Conservation (phyloP, 1,140 invertebrate species). For the Manduca sexta region DNA sequence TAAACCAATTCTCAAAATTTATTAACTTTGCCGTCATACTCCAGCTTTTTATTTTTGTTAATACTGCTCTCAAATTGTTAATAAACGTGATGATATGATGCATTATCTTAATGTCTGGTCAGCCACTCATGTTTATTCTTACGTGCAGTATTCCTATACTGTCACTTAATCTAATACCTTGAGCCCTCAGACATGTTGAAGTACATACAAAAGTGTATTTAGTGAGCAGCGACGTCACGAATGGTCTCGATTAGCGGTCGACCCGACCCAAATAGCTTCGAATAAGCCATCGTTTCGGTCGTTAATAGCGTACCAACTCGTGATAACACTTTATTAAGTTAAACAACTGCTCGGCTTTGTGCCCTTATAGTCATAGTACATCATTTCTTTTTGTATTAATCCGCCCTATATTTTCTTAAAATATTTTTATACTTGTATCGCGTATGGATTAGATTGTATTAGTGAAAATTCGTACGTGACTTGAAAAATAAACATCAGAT, state of each 20-base stretch:
- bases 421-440: not conserved
- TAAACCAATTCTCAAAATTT: too few relatives aligned
- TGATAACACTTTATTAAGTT: constrained; percentile 28
- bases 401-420: too few relatives aligned
- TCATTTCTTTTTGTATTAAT: not conserved
- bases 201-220: not conserved
- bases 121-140: too few relatives aligned
- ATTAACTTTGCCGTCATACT: too few relatives aligned
- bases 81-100: too few relatives aligned
- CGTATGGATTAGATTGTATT: not conserved
- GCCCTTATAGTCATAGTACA: constrained; percentile 15
- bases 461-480: too few relatives aligned
- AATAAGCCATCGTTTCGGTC: constrained; percentile 29
- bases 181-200: not conserved
- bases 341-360: constrained; percentile 20
- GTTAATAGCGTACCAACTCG: constrained; percentile 30
- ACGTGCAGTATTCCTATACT: too few relatives aligned
- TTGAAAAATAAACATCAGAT: too few relatives aligned
- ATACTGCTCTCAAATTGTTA: too few relatives aligned
- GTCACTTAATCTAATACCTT: too few relatives aligned
- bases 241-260: constrained; percentile 33
- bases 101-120: too few relatives aligned
- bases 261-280: constrained; percentile 36
- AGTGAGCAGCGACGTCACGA: constrained; percentile 23
- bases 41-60: too few relatives aligned